A percentile compares a stretch with the other conserved stretches of the same genome.
phyloP scores from a whole-genome alignment of 2,113 vertebrate genomes.

The Callaeas wilsoni region DNA sequence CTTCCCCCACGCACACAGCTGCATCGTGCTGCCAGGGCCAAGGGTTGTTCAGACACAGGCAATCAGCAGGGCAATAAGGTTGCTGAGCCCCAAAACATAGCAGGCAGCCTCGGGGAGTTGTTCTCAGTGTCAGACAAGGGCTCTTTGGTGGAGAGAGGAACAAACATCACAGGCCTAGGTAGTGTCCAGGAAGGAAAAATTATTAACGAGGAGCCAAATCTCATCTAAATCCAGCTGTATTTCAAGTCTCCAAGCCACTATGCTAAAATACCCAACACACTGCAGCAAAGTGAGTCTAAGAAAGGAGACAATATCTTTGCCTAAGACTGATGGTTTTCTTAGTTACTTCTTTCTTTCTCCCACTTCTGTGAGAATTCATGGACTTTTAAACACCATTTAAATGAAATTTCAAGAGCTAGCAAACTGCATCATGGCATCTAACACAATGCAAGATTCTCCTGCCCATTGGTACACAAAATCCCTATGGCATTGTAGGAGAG shows the following conservation, averaged over 20 bases:
- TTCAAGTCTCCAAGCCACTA: not conserved
- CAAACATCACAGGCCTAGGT: not conserved
- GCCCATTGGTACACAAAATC: not conserved
- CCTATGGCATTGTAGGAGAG: not conserved
- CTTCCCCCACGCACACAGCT: not conserved
- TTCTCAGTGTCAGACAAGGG: not conserved
- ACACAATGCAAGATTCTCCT: not conserved
- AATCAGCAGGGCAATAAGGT: not conserved
- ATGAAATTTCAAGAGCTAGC: not conserved
- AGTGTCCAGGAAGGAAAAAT: not conserved
- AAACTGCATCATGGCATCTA: not conserved
- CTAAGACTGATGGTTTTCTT: not conserved
- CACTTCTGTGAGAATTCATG: not conserved
- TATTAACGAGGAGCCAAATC: not conserved
- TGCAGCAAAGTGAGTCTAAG: not conserved
- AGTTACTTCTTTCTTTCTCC: not conserved
- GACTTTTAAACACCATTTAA: not conserved
- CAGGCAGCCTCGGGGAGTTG: not conserved
- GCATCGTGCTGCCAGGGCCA: not conserved
- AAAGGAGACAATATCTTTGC: not conserved
- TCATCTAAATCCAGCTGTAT: not conserved
- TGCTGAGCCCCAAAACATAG: not conserved
- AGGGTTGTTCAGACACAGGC: not conserved
- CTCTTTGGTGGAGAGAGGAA: not conserved
- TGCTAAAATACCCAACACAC: not conserved